Evolutionary conservation across 2,888 invertebrate genomes (phyloP).

Genomic region (Mellilla xanthometata): DNA sequence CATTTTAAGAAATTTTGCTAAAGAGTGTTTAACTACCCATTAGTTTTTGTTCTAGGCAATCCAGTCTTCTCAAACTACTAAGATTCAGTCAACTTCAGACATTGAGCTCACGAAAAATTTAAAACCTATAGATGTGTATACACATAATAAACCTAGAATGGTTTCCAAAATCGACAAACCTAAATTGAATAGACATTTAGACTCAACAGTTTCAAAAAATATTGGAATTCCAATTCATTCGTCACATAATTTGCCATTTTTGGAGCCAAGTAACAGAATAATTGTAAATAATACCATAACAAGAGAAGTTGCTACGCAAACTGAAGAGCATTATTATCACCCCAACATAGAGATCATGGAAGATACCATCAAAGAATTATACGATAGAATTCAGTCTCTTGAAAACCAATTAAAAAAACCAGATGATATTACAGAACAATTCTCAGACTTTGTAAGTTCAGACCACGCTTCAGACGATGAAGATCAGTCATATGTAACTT

Average conservation of each 20-base stretch:
- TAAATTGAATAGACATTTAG: too few species aligned
- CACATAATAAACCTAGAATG: not conserved
- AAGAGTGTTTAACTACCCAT: too few species aligned
- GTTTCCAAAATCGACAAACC: not conserved
- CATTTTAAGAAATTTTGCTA: too few species aligned
- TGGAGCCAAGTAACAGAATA: not conserved
- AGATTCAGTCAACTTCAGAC: too few species aligned
- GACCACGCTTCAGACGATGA: conserved; percentile 10
- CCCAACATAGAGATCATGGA: conserved; percentile 42
- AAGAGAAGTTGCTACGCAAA: conserved; percentile 43
- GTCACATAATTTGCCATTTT: too few species aligned
- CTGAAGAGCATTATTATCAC: conserved; percentile 37
- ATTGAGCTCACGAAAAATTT: too few species aligned
- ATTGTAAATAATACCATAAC: conserved; percentile 7
- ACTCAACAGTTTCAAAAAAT: too few species aligned
- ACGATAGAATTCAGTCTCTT: conserved; percentile 37
- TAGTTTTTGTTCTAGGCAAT: too few species aligned
- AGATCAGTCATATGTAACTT: conserved; percentile 12
- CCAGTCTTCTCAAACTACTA: too few species aligned
- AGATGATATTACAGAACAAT: conserved; percentile 11
- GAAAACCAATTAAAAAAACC: conserved; percentile 37
- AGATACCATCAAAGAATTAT: conserved; percentile 38
- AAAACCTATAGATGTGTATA: too few species aligned
- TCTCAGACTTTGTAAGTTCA: conserved; percentile 8
- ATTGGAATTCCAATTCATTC: too few species aligned